Base-by-base conservation (phyloP, 2,888 invertebrate genomes). In the Spilarctia lutea region DNA sequence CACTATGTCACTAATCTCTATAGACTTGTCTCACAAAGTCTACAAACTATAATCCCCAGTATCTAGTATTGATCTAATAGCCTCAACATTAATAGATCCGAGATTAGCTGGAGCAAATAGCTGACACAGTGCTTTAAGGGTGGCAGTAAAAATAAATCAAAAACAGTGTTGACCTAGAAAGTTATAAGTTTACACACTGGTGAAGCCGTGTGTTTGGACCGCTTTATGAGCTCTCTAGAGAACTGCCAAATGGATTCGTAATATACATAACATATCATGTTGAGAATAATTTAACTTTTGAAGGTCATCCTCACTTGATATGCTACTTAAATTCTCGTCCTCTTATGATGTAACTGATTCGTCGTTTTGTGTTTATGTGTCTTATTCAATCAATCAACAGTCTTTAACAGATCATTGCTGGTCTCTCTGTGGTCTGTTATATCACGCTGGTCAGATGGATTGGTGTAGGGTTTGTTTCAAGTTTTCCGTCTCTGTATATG, bases 141-240 rank as follows among this genome's bases (percentile, higher is more conserved):
- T 60, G 11, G 68, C 65, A 74, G 65, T 81, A 73, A 35, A 77
- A 73, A 83, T 81, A 75, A 81, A 85, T 83, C 77, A 83, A 75
- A 83, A 78, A 73, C 77, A 45, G 24, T 74, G 76, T 30, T 79
- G 85, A 83, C 79, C 82, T 75, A 79, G 68, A 76, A 79, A 79
- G 60, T 79, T 75, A 75, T 73, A 79, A 81, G 75, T 77, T 79
- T 75, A 77, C 75, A 75, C 75, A 74, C 82, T 76, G 52, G 63
- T 65, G 27, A 13, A 63, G 68, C 73, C 65, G 67, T 30, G 30
- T 65, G 66, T 77, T 70, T 75, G 39, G 72, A 69, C 42, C 65
- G 52, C 66, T 48, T 75, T 80, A 78, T 74, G 79, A 70, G 63
- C 45, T 70, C 74, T 73, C 72, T 0, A 52, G 68, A 42, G 71